Evolutionary conservation across 2,797 vertebrate genomes (phyloP), one percentile per base, ranked within the genome.

Genomic region (Trichosurus vulpecula): DNA sequence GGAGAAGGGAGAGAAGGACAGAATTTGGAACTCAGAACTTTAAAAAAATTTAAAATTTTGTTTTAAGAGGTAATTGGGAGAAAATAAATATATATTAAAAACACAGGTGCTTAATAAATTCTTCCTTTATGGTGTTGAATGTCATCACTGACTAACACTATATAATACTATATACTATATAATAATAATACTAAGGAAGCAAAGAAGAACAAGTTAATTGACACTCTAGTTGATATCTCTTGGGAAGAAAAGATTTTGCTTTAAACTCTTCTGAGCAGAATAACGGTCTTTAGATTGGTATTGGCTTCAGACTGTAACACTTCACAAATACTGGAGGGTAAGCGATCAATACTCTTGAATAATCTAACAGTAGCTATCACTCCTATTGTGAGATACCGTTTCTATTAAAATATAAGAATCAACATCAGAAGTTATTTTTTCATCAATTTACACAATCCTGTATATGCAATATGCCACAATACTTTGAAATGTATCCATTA

Each of bases 391-490:
- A 81, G 6, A 81, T 27, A 31, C 16, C 12, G 2, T 41, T 41
- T n/a, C 16, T 81, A 81, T 25, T 81, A 95, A 96, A 92, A 81
- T 51, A 94, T 8, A 92, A 57, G n/a, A 22, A 74, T 74, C n/a
- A 74, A 81, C 74, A 55, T 92, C 35, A 95, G 74, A 53, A n/a
- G 55, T 66, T 94, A 61, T 74, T 90, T 94, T 87, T 4, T 0
- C 29, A 92, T 12, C 53, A 93, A 96, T 41, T 93, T 92, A 92
- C 31, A 41, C 10, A 93, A 91, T 74, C 90, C 19, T 97, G 95
- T 87, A 90, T 0, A 90, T 53, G 95, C 30, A 94, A 92, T 55
- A 93, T 95, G 96, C 96, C 47, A 47, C 22, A 92, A 47, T 92
- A 94, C 90, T 51, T 30, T 92, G 54, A 95, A 90, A 92, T 91